Conservation (phyloP, 1,140 invertebrate genomes). For the Spodoptera frugiperda region DNA sequence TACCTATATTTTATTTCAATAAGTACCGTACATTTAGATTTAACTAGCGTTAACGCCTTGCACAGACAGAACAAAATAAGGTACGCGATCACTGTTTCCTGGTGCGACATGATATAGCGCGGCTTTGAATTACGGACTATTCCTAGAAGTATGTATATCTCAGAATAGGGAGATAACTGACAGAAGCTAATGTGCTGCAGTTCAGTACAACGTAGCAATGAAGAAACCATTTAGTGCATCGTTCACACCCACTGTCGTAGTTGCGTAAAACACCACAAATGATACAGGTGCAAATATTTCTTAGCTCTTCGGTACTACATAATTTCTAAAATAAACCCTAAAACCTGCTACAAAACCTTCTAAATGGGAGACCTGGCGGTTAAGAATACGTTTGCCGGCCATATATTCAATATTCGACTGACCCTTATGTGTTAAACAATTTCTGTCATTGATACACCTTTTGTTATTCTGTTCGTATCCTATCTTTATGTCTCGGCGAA, state of each 20-base stretch:
- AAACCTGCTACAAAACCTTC: not conserved
- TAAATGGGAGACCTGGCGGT: too few species aligned
- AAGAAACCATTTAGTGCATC: not conserved
- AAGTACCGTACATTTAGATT: not conserved
- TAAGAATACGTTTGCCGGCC: too few species aligned
- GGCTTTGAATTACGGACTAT: slow-evolving; percentile 47
- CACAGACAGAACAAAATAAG: slow-evolving; percentile 37
- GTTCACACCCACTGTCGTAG: not conserved
- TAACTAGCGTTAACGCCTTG: slow-evolving; percentile 19
- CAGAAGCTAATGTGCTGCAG: slow-evolving; percentile 37
- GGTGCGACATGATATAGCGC: slow-evolving; percentile 40
- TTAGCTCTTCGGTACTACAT: not conserved
- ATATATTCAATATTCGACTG: not conserved
- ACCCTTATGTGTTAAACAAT: not conserved
- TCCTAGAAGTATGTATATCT: slow-evolving; percentile 45
- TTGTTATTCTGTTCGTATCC: slow-evolving; percentile 9
- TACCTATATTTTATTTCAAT: not conserved
- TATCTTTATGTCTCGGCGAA: slow-evolving; percentile 14
- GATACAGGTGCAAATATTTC: slow-evolving; percentile 13
- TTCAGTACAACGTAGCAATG: not conserved
- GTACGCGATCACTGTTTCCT: slow-evolving; percentile 22
- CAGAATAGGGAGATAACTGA: slow-evolving; percentile 36
- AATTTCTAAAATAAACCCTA: not conserved
- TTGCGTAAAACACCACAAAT: not conserved
- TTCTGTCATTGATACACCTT: slow-evolving; percentile 16